Conservation (phyloP, 2,113 vertebrate species). For the Heteronetta atricapilla region DNA sequence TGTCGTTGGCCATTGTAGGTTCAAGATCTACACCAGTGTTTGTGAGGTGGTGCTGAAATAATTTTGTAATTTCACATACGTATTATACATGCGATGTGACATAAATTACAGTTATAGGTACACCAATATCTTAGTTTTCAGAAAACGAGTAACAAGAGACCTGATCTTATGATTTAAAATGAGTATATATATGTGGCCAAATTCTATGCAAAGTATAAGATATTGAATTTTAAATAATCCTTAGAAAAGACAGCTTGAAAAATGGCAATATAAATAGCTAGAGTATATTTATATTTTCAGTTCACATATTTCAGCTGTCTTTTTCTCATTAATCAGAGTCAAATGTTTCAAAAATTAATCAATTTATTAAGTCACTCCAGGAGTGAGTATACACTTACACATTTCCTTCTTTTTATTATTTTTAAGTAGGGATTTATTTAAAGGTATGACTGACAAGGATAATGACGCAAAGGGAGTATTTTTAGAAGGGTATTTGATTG, state of each 20-base stretch:
- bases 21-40: background rate
- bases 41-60: background rate
- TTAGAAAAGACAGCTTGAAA: background rate
- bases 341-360: slow-evolving; percentile 28
- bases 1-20: background rate
- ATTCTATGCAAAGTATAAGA: background rate
- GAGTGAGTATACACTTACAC: background rate
- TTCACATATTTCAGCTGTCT: background rate
- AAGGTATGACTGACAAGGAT: background rate
- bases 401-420: slow-evolving; percentile 13
- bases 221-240: background rate
- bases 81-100: background rate
- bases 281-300: background rate
- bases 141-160: background rate
- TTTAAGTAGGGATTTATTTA: slow-evolving; percentile 21
- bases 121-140: background rate
- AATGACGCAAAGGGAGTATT: background rate
- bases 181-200: too few relatives aligned
- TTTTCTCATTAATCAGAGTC: slow-evolving; percentile 28
- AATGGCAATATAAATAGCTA: background rate
- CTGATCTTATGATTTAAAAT: background rate
- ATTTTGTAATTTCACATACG: background rate
- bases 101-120: background rate
- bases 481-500: background rate
- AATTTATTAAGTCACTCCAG: background rate